phyloP scores from a whole-genome alignment of 2,797 vertebrate species.

The Balearica regulorum region DNA sequence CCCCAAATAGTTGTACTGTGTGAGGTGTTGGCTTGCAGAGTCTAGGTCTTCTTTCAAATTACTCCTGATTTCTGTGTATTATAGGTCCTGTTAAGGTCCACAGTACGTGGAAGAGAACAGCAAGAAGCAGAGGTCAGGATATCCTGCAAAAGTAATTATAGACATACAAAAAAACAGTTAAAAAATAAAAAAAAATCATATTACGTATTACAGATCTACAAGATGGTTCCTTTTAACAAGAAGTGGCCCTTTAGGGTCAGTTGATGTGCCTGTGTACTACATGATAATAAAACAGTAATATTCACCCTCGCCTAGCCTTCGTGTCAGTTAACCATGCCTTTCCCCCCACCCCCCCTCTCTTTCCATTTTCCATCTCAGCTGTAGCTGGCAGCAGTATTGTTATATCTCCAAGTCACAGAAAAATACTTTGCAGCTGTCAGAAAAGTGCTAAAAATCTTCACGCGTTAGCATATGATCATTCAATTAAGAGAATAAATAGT shows the following conservation, averaged over 20 bases:
- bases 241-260: not conserved
- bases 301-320: not conserved
- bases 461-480: slow-evolving; percentile 56
- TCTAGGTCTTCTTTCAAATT: not conserved
- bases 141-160: not conserved
- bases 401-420: not conserved
- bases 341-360: not conserved
- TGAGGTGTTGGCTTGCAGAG: not conserved
- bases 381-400: not conserved
- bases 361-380: not conserved
- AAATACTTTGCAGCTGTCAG: slow-evolving; percentile 36
- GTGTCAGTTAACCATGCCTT: not conserved
- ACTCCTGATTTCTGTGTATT: not conserved
- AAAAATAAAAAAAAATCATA: not conserved
- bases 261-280: not conserved
- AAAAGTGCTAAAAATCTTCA: slow-evolving; percentile 43
- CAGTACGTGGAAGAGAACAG: not conserved
- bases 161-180: fast-evolving
- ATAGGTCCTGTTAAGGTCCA: not conserved
- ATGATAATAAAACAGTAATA: not conserved
- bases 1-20: not conserved
- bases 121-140: not conserved
- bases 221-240: not conserved
- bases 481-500: slow-evolving; percentile 69
- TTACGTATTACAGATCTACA: not conserved